Conservation (phyloP, 2,797 vertebrate species). For the Otolemur crassicaudatus region DNA sequence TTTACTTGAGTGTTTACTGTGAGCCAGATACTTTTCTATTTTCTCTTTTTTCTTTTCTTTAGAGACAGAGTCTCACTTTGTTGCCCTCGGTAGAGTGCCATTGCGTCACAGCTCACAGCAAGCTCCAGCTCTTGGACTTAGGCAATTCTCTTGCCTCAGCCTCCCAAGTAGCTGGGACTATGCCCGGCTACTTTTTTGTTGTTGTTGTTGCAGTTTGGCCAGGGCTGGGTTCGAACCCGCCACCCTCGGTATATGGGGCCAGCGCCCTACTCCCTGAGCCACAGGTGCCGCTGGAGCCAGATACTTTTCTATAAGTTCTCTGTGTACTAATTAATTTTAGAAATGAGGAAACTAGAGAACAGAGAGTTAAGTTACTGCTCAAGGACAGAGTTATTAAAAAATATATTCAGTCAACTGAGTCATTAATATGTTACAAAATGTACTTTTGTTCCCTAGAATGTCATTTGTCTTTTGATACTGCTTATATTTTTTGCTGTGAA, state of each 20-base stretch:
- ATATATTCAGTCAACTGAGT: background rate
- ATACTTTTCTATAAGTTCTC: background rate
- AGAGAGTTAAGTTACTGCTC: conserved; percentile 12
- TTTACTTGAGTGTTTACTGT: conserved; percentile 9
- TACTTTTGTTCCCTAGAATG: conserved; percentile 11
- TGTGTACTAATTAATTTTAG: background rate
- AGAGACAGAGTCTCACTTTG: background rate
- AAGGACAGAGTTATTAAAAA: background rate
- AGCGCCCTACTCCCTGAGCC: background rate
- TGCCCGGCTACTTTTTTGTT: no score
- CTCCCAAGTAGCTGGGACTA: no score
- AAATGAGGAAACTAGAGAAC: conserved; percentile 29
- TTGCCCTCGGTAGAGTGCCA: background rate
- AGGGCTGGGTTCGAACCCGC: no score
- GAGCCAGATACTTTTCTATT: background rate
- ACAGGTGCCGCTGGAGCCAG: background rate
- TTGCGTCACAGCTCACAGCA: no score
- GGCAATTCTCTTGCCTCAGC: no score
- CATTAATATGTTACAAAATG: conserved; percentile 45
- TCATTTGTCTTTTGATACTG: conserved; percentile 1
- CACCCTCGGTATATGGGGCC: no score
- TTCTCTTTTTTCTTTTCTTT: background rate
- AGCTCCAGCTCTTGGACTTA: no score
- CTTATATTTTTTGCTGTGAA: conserved; percentile 10
- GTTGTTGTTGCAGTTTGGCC: no score